A percentile compares a stretch with the other conserved stretches of the same genome.
Conservation (phyloP, 2,113 vertebrate genomes). For the Ptychochromis oligacanthus region DNA sequence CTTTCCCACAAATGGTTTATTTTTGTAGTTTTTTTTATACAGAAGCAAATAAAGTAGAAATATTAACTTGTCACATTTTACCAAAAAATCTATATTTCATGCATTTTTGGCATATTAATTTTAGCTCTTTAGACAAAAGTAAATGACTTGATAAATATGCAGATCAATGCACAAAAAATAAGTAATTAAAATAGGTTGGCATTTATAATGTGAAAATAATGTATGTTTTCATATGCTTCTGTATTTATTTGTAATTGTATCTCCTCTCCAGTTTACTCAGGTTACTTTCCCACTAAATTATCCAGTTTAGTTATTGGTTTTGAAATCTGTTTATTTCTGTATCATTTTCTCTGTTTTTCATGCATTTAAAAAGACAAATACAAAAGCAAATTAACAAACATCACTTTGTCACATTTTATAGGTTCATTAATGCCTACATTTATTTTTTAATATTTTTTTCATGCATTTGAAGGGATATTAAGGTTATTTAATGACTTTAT, state of each 20-base stretch:
- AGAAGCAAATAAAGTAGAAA: not conserved
- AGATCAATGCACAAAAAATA: not conserved
- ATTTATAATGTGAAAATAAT: not conserved
- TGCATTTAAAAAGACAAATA: not conserved
- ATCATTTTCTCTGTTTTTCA: not conserved
- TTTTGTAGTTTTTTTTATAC: not conserved
- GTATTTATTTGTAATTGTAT: not conserved
- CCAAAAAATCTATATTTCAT: not conserved
- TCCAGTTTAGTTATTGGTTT: fast-evolving
- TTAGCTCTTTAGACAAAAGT: not conserved
- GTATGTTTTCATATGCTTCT: not conserved
- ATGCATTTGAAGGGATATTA: not conserved
- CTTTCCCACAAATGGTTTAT: not conserved
- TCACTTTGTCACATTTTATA: not conserved
- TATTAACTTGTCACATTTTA: not conserved
- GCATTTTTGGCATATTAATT: not conserved
- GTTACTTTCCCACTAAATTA: not conserved
- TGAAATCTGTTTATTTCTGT: not conserved
- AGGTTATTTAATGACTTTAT: not conserved
- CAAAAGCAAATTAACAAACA: not conserved
- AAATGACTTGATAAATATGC: not conserved
- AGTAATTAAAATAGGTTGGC: too few species aligned
- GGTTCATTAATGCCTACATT: not conserved
- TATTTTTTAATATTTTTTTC: not conserved
- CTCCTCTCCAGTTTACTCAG: too few species aligned